Percentiles rank a stretch among this genome's conserved stretches.
Conservation (phyloP, 2,113 vertebrate genomes). For the Speoplatyrhinus poulsoni region DNA sequence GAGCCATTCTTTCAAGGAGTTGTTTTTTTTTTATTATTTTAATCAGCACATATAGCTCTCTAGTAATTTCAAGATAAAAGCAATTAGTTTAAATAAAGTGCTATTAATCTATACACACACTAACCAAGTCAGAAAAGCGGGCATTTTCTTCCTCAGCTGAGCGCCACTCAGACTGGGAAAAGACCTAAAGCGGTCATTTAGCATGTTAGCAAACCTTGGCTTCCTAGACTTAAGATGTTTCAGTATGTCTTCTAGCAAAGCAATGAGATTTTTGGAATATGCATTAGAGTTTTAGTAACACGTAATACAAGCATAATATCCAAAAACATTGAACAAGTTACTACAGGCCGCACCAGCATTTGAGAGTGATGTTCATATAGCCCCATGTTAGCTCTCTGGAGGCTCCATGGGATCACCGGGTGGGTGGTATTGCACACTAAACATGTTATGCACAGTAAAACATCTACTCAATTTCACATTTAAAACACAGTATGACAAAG, state of each 20-base stretch:
- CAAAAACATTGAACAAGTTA: constrained; percentile 20
- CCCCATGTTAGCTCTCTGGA: constrained; percentile 34
- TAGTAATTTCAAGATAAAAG: constrained; percentile 67
- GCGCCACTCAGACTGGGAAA: constrained; percentile 51
- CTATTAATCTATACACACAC: constrained; percentile 69
- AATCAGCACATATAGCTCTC: constrained; percentile 66
- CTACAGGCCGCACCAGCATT: constrained; percentile 45
- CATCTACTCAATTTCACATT: constrained; percentile 59
- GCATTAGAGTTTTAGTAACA: background rate
- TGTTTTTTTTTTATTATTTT: too few species aligned
- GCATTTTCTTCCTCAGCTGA: constrained; percentile 30
- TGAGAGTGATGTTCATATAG: constrained; percentile 32
- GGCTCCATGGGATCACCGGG: constrained; percentile 28
- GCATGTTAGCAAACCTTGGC: constrained; percentile 47
- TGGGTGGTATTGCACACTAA: constrained; percentile 66
- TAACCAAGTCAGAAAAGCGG: constrained; percentile 62
- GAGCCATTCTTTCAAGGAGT: constrained; percentile 72
- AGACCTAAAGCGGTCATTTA: constrained; percentile 39
- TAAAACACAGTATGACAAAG: constrained; percentile 55
- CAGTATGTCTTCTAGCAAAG: constrained; percentile 8
- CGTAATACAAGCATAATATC: background rate
- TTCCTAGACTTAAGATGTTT: constrained; percentile 44
- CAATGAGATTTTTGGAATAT: background rate
- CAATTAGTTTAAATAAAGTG: constrained; percentile 79
- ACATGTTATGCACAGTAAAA: constrained; percentile 57